A percentile compares a stretch with the other conserved stretches of the same genome.
These are phyloP conservation scores for Lampris megalopsis DNA, from an alignment of 2,113 vertebrate genomes.

Conservation along the genomic window DNA sequence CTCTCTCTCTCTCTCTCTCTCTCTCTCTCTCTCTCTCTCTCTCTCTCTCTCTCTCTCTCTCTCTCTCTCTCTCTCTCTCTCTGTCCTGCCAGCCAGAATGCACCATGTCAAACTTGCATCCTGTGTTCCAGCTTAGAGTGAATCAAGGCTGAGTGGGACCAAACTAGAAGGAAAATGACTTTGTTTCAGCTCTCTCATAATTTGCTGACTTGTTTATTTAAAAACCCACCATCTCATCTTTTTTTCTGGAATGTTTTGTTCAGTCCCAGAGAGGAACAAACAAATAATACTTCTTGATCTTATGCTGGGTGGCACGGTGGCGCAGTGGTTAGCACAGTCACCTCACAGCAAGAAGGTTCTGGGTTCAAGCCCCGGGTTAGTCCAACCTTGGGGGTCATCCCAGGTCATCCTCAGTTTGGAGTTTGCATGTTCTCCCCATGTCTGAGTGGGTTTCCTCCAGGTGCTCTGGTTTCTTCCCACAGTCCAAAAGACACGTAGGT, in stretches of 20 bases:
- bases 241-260: conserved; percentile 42
- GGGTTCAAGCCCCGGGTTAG: no score
- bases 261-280: conserved; percentile 44
- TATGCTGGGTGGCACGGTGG: no score
- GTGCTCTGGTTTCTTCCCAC: no score
- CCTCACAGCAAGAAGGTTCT: no score
- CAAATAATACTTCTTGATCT: conserved; percentile 58
- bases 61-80: neutral
- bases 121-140: conserved; percentile 56
- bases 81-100: conserved; percentile 18
- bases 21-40: no score
- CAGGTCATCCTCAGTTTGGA: no score
- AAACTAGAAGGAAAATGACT: conserved; percentile 74
- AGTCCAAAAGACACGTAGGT: no score
- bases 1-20: no score
- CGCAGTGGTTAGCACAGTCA: no score
- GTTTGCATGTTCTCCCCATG: no score
- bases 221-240: conserved; percentile 20
- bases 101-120: conserved; percentile 11
- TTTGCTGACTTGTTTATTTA: conserved; percentile 54
- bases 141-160: conserved; percentile 20
- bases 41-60: conserved; percentile 1
- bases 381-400: no score
- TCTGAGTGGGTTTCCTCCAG: no score
- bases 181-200: conserved; percentile 12